phyloP scores from a whole-genome alignment of 2,888 invertebrate species.

The Drosophila fungiperda region DNA sequence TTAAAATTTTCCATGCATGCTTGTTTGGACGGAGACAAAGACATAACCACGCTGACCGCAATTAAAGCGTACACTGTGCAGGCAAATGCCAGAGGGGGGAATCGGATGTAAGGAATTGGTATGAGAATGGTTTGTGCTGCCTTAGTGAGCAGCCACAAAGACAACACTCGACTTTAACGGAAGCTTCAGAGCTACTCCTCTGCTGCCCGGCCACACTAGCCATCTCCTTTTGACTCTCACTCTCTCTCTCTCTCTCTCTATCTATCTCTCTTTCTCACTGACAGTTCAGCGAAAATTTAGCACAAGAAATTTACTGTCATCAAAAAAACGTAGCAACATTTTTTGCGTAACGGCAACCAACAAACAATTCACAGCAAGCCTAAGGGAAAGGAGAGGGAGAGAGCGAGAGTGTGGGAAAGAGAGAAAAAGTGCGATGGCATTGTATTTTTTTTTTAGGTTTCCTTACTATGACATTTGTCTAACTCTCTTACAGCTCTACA shows the following conservation, averaged over 20 bases:
- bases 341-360: constrained; percentile 30
- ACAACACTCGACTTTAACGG: constrained; percentile 22
- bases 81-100: constrained; percentile 19
- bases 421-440: constrained; percentile 22
- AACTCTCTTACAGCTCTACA: constrained; percentile 28
- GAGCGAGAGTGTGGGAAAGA: constrained; percentile 3
- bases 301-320: constrained; percentile 70
- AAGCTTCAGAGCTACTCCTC: constrained; percentile 11
- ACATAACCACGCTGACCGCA: constrained; percentile 73
- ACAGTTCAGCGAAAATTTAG: constrained; percentile 70
- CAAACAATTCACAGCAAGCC: constrained; percentile 36
- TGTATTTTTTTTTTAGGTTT: constrained; percentile 44
- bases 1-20: constrained; percentile 36
- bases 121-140: constrained; percentile 46
- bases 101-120: constrained; percentile 16
- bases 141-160: constrained; percentile 55
- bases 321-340: constrained; percentile 41
- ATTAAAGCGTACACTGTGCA: constrained; percentile 68
- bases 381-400: background rate
- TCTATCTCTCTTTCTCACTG: constrained; percentile 15
- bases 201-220: background rate
- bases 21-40: constrained; percentile 55
- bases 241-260: background rate
- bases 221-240: background rate
- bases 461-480: constrained; percentile 52